Percentiles rank a stretch among this genome's conserved stretches.
Evolutionary conservation across 2,888 invertebrate genomes (phyloP).

Genomic region (Stenichneumon culpator): DNA sequence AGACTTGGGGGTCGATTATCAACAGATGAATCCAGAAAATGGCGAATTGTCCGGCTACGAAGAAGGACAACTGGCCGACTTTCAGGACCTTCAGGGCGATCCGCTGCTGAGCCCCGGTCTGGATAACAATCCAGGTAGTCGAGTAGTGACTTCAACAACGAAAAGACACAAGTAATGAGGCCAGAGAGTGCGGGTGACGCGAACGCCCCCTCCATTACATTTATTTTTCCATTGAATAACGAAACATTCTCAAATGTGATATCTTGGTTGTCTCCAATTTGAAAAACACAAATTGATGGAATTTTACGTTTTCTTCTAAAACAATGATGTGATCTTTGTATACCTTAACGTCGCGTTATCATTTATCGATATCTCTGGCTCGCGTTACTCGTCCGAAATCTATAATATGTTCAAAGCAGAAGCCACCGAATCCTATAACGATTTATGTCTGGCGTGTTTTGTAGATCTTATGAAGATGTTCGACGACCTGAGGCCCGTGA

Average conservation of each 20-base stretch:
- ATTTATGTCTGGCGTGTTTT: conserved; percentile 67
- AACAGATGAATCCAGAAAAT: conserved; percentile 68
- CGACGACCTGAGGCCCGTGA: conserved; percentile 75
- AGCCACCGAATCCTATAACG: conserved; percentile 53
- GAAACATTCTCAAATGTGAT: not conserved
- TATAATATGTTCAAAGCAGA: conserved; percentile 9
- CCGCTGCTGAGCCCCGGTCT: conserved; percentile 72
- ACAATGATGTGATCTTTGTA: not conserved
- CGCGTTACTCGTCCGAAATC: conserved; percentile 12
- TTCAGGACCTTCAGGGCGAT: conserved; percentile 75
- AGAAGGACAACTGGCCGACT: conserved; percentile 69
- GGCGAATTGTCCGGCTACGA: conserved; percentile 66
- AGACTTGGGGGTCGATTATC: conserved; percentile 70
- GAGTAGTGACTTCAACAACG: conserved; percentile 53
- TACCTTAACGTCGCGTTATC: conserved; percentile 18
- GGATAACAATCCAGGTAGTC: conserved; percentile 79
- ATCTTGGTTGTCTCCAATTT: not conserved
- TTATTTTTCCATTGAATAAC: not conserved
- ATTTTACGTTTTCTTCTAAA: not conserved
- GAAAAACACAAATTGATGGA: not conserved
- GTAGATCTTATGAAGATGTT: conserved; percentile 81
- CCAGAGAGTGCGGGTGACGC: conserved; percentile 38
- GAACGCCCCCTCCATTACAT: not conserved
- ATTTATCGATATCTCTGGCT: conserved; percentile 28
- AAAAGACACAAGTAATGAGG: conserved; percentile 36